Evolutionary conservation across 1,140 invertebrate species (phyloP).

Genomic region (Lepidurus arcticus): DNA sequence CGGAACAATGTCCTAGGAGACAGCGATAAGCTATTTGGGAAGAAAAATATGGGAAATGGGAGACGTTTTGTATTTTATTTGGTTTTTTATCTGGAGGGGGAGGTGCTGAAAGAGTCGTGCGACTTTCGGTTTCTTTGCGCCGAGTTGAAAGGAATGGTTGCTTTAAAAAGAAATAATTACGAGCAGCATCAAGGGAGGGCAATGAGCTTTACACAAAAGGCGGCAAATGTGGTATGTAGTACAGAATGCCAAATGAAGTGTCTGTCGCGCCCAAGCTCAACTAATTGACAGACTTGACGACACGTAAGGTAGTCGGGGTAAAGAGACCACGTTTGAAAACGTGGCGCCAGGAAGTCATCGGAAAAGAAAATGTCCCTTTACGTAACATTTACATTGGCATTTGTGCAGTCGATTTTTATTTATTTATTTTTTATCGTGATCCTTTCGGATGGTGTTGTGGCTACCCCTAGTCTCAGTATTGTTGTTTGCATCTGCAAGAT

Average conservation of each 20-base stretch:
- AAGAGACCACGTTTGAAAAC: background rate
- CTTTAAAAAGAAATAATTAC: conserved; percentile 10
- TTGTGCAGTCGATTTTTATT: too few species aligned
- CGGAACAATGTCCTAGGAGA: too few species aligned
- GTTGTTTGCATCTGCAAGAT: too few species aligned
- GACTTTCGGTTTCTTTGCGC: background rate
- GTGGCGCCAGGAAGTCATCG: background rate
- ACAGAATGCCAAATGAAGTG: background rate
- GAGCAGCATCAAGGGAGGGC: background rate
- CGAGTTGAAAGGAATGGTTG: background rate
- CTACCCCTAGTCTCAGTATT: too few species aligned
- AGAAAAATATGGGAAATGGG: too few species aligned
- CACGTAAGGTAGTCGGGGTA: background rate
- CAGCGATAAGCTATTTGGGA: too few species aligned
- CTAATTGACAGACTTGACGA: conserved; percentile 18
- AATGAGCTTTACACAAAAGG: conserved; percentile 1
- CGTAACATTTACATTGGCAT: too few species aligned
- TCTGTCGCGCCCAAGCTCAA: conserved; percentile 1
- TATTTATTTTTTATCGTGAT: too few species aligned
- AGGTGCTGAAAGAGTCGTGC: background rate
- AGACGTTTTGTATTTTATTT: background rate
- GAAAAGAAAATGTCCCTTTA: background rate
- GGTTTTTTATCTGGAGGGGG: background rate
- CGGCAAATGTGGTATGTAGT: background rate
- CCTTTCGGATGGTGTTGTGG: too few species aligned